Base-by-base conservation (phyloP, 2,113 vertebrate genomes). In the Platanista minor region DNA sequence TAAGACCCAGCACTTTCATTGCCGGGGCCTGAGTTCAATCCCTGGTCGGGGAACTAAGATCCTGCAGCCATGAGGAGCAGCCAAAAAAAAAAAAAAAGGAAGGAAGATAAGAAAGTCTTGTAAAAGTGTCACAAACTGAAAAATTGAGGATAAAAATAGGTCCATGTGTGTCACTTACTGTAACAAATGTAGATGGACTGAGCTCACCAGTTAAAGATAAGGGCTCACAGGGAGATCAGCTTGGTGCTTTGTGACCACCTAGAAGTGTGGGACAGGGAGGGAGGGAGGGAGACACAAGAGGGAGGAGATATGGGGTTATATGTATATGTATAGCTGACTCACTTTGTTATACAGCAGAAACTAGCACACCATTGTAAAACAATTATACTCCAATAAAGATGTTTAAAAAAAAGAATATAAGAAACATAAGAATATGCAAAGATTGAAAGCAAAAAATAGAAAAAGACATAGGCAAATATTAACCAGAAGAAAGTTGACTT, bases 121-220 rank as follows among this genome's bases (percentile, higher is more conserved):
- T 75, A 69, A 85, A 74, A 88, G 46, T 61, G 64, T 14, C 31
- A 57, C 69, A 39, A 88, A 78, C 6, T 61, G 49, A 82, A 85
- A 97, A 92, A 31, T 87, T 52, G n/a, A 61, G 61, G 31, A 86
- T 85, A 94, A 92, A 92, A 92, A 74, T 43, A 92, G 39, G 78
- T 52, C 23, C 11, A 31, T 11, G 33, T 39, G 39, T 85, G 33
- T 94, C 49, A 54, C 67, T 54, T 69, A 41, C 57, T 77, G 54
- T 57, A 92, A 64, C 36, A 86, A 82, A 87, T 21, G 61, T 74
- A 75, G 54, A 94, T 15, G 46, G 25, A 71, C 46, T 90, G 6
- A 93, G 33, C 33, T 93, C 39, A 71, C 52, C 31, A 46, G 25
- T 59, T 71, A 87, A 90, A 77, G 36, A 75, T 41, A 75, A 91